Evolutionary conservation across 2,113 vertebrate genomes (phyloP), one percentile per base, ranked within the genome.

Genomic region (Chroicocephalus ridibundus): DNA sequence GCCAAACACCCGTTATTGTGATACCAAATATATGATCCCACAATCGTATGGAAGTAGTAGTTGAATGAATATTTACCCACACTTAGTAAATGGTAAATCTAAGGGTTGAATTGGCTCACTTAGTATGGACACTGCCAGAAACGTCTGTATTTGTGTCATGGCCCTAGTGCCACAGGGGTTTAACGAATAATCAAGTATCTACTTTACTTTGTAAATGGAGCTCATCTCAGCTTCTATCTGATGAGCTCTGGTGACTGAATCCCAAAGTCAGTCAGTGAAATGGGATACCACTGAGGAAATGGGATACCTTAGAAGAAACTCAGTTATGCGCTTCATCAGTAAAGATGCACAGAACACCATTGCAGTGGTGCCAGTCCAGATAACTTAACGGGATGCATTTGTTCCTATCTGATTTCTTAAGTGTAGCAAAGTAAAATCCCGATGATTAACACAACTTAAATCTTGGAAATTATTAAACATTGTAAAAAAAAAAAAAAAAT

Each of bases 251-350:
- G 2, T 86, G 51, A 86, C 58, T 94, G 87, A 88, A 69, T 85
- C 71, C 82, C 31, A 4, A 31, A 64, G 57, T 92, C 77, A 61
- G 71, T 66, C 92, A 96, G 84, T 57, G n/a, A n/a, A n/a, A n/a
- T n/a, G n/a, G n/a, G n/a, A n/a, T n/a, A 47, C 61, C 70, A 20
- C 36, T 52, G 55, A 81, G 72, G 38, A 95, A 96, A 82, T 11
- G 3, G 68, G 66, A 38, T 51, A 46, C 82, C 60, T 93, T 52
- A 55, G 52, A 85, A 96, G 64, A 93, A 97, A 96, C 57, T 69
- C 70, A 87, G 55, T 60, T 18, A 24, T 22, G 17, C 9, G 57
- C 78, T 93, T 90, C 55, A 69, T 83, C 88, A 76, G 62, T 16
- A 76, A 79, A 38, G 42, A 36, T 47, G 22, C 11, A 20, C 71